Evolutionary conservation across 2,113 vertebrate species (phyloP).

Genomic region (Ceratotherium simum): DNA sequence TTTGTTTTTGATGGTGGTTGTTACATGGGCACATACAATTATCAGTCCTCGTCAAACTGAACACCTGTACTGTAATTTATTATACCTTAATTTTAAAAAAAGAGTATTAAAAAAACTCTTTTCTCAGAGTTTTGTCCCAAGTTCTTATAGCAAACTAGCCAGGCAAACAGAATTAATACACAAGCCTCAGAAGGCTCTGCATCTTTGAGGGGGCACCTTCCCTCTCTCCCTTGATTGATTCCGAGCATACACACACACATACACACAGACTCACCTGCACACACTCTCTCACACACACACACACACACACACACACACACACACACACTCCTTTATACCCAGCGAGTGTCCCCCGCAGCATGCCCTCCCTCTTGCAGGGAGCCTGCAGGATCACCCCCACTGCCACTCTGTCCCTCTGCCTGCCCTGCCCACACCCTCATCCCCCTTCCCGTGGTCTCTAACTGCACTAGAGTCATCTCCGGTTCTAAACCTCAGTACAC

Average conservation of each 20-base stretch:
- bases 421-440: neutral
- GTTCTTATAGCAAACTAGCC: neutral
- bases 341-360: neutral
- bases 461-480: constrained; percentile 66
- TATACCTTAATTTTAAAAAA: neutral
- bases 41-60: neutral
- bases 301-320: neutral
- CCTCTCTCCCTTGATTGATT: neutral
- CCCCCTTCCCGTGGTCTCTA: neutral
- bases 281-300: neutral
- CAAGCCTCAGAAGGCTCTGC: neutral
- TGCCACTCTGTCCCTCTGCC: neutral
- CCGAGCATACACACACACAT: neutral
- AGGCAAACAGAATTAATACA: neutral
- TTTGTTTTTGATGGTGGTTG: neutral
- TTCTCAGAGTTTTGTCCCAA: neutral
- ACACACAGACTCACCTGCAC: neutral
- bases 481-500: constrained; percentile 78
- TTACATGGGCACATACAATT: neutral
- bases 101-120: neutral
- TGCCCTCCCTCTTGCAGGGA: accelerated
- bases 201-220: neutral
- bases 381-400: no score
- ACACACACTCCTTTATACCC: neutral
- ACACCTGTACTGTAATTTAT: neutral